phyloP scores from a whole-genome alignment of 1,140 invertebrate species.

The Centruroides vittatus region DNA sequence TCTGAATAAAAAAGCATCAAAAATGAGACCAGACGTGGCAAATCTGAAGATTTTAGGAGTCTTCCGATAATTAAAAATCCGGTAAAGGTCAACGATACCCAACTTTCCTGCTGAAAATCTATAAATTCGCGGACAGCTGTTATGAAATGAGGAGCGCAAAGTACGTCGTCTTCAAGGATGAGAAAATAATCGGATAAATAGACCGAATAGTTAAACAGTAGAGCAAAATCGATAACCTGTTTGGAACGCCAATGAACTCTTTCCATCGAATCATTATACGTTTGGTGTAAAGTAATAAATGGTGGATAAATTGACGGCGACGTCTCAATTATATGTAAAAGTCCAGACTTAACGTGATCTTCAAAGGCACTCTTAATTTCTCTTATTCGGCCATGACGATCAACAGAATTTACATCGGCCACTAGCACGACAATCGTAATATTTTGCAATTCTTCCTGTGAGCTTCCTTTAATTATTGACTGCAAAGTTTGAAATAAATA shows the following conservation, averaged over 20 bases:
- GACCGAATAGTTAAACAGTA: conserved; percentile 84
- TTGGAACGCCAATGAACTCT: conserved; percentile 86
- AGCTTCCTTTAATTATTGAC: conserved; percentile 1
- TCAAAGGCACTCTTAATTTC: conserved; percentile 36
- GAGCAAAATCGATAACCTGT: conserved; percentile 88
- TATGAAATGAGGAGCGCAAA: conserved; percentile 67
- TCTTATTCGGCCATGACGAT: neutral
- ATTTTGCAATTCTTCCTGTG: neutral
- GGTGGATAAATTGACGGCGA: conserved; percentile 66
- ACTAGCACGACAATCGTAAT: conserved; percentile 66
- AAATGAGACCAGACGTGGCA: conserved; percentile 77
- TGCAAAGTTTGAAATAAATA: conserved; percentile 5
- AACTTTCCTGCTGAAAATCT: conserved; percentile 48
- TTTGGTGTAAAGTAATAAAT: conserved; percentile 47
- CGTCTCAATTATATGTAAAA: conserved; percentile 78
- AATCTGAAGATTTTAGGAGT: conserved; percentile 39
- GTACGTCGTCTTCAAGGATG: conserved; percentile 88
- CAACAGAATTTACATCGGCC: conserved; percentile 41
- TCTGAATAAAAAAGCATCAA: conserved; percentile 90
- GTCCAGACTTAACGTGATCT: conserved; percentile 53
- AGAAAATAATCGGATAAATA: conserved; percentile 37
- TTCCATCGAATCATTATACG: conserved; percentile 71
- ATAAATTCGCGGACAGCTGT: conserved; percentile 67
- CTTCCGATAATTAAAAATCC: conserved; percentile 73
- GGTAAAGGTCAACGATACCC: conserved; percentile 89